phyloP scores from a whole-genome alignment of 2,797 vertebrate species.

The Acanthornis magna region DNA sequence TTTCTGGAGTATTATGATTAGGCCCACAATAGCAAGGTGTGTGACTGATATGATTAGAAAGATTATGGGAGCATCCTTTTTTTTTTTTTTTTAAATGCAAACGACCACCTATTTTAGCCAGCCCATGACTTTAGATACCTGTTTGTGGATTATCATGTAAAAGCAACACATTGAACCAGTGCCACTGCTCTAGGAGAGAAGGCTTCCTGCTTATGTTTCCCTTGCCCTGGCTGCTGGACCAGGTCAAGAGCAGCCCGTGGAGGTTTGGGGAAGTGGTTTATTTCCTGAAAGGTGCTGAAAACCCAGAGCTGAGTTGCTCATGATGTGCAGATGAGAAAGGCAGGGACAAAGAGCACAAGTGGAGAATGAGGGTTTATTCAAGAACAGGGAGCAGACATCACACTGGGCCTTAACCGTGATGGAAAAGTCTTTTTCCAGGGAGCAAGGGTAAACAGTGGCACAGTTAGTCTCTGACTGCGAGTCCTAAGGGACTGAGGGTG shows the following conservation, averaged over 20 bases:
- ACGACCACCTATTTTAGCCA: background rate
- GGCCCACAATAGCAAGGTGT: background rate
- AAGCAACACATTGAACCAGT: background rate
- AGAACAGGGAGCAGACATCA: background rate
- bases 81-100: background rate
- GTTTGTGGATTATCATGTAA: background rate
- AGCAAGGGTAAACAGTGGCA: background rate
- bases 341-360: background rate
- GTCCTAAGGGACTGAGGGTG: background rate
- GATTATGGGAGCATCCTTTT: background rate
- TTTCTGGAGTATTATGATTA: background rate
- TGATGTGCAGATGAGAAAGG: background rate
- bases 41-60: background rate
- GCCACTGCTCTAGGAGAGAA: background rate
- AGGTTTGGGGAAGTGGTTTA: background rate
- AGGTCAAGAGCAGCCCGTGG: background rate
- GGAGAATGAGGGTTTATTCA: background rate
- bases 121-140: background rate
- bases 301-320: background rate
- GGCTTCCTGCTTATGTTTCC: background rate
- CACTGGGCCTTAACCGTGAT: background rate
- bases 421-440: background rate
- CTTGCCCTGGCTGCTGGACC: background rate
- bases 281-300: background rate
- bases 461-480: accelerated